Conservation (phyloP, 1,140 invertebrate species). For the Battus philenor region DNA sequence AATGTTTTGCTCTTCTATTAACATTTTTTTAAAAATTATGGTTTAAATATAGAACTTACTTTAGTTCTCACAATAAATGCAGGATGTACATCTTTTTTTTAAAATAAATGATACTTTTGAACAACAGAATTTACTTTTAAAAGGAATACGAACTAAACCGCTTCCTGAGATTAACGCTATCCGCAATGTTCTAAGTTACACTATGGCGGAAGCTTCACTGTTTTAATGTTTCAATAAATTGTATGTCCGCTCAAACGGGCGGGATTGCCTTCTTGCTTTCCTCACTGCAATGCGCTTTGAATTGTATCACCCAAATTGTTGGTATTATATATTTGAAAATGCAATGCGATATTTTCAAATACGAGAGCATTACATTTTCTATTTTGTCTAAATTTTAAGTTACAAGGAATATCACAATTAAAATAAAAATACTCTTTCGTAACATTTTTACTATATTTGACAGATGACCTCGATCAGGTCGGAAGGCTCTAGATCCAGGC, state of each 20-base stretch:
- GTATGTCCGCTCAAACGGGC: conserved; percentile 2
- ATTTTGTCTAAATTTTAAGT: no score
- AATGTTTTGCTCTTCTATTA: no score
- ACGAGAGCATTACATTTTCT: not conserved
- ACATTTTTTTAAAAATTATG: no score
- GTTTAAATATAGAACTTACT: no score
- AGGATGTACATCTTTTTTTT: no score
- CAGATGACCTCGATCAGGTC: not conserved
- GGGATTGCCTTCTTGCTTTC: conserved; percentile 11
- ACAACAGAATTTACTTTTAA: conserved; percentile 1
- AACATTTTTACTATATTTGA: not conserved
- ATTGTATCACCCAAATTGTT: conserved; percentile 3
- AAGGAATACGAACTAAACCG: not conserved
- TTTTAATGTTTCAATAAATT: conserved; percentile 15
- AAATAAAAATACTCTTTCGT: no score
- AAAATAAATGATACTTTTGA: no score
- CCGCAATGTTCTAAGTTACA: conserved; percentile 8
- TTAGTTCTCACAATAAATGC: no score
- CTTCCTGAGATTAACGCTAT: conserved; percentile 1
- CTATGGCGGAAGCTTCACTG: conserved; percentile 5
- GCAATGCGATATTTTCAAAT: not conserved
- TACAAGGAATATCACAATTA: no score
- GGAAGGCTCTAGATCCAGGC: no score
- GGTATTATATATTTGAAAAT: conserved; percentile 2
- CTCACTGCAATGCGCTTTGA: not conserved